Evolutionary conservation across 2,888 invertebrate genomes (phyloP).

Genomic region (Caenorhabditis sinica): DNA sequence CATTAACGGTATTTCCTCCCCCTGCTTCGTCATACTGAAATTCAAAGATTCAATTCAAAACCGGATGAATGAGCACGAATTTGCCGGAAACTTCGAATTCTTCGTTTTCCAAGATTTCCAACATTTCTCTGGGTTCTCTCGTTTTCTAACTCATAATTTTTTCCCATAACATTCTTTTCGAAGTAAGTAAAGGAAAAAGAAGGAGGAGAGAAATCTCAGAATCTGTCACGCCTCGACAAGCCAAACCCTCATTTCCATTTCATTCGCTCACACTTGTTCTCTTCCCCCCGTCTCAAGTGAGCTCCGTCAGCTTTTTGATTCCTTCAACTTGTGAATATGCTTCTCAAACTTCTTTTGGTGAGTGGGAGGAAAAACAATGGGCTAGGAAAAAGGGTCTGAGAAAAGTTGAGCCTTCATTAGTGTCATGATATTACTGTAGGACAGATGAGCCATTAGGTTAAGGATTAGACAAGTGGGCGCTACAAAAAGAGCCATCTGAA

Average conservation of each 20-base stretch:
- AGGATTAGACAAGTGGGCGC: too few relatives aligned
- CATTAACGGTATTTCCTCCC: neutral
- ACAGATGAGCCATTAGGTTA: too few relatives aligned
- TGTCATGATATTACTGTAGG: too few relatives aligned
- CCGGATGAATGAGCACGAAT: slow-evolving; percentile 6
- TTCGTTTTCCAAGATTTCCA: neutral
- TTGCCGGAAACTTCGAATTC: neutral
- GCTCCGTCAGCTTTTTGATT: neutral
- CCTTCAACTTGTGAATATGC: neutral
- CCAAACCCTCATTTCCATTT: slow-evolving; percentile 6
- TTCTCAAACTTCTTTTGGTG: neutral
- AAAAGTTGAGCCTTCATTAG: too few relatives aligned
- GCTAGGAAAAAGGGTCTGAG: too few relatives aligned
- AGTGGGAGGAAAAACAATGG: neutral
- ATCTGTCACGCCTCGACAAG: slow-evolving; percentile 7
- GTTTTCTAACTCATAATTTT: neutral
- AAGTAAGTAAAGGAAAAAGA: too few relatives aligned
- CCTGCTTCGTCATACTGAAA: too few relatives aligned
- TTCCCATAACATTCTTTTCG: neutral
- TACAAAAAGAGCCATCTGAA: too few relatives aligned
- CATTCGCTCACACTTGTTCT: neutral
- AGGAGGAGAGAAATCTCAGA: neutral
- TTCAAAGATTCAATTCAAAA: neutral
- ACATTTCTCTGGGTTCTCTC: neutral
- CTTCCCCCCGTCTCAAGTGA: neutral